Conservation (phyloP, 2,113 vertebrate genomes). For the Rhipidura dahli region DNA sequence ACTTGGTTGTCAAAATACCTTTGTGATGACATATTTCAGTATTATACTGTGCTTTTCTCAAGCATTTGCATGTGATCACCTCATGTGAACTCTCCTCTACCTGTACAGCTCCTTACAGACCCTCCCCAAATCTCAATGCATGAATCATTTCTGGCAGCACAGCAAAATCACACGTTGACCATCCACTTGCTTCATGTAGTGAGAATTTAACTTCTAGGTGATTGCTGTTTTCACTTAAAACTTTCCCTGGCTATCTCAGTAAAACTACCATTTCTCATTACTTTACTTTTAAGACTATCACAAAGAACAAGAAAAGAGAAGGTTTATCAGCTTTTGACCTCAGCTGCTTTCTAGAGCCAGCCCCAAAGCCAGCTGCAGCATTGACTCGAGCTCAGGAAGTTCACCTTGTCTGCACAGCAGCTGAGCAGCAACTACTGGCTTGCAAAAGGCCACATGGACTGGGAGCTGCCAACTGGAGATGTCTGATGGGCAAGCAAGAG, state of each 20-base stretch:
- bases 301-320: not conserved
- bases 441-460: not conserved
- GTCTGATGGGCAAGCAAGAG: not conserved
- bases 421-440: rapidly evolving
- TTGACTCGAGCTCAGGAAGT: not conserved
- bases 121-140: not conserved
- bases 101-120: not conserved
- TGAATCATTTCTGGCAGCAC: not conserved
- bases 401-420: not conserved
- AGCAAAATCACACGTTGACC: not conserved
- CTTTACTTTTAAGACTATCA: not conserved
- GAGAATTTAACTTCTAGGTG: not conserved
- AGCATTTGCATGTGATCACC: not conserved
- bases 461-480: not conserved
- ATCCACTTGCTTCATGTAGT: not conserved
- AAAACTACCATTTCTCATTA: not conserved
- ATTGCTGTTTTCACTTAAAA: not conserved
- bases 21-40: not conserved
- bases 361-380: not conserved
- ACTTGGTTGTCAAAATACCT: not conserved
- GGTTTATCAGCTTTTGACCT: not conserved
- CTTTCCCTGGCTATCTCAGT: not conserved
- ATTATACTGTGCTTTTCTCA: not conserved
- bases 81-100: not conserved
- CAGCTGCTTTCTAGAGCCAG: not conserved